Conservation (phyloP, 2,888 invertebrate species). For the Pyrrhosoma nymphula region DNA sequence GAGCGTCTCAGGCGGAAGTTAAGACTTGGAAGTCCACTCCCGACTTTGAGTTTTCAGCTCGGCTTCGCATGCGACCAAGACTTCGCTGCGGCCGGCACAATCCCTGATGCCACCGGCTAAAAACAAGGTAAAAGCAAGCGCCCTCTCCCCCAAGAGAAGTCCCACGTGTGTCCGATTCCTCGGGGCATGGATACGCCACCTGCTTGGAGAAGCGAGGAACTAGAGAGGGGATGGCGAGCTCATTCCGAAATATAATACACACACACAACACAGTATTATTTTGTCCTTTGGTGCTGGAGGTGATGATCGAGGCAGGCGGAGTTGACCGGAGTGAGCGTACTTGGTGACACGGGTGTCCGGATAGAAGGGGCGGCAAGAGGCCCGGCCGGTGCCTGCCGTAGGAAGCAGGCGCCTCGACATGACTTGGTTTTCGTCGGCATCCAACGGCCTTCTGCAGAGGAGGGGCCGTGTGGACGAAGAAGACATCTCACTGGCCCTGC, state of each 20-base stretch:
- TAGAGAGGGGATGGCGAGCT: neutral
- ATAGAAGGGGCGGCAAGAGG: neutral
- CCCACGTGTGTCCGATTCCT: conserved; percentile 3
- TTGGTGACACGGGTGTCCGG: neutral
- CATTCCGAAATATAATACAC: conserved; percentile 13
- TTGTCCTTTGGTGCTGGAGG: neutral
- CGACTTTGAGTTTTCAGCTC: neutral
- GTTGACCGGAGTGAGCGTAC: neutral
- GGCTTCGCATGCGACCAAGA: neutral
- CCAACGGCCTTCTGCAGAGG: neutral
- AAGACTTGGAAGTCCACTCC: neutral
- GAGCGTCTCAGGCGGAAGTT: too few species aligned
- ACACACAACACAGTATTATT: neutral
- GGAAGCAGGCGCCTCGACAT: neutral
- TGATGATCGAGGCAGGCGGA: neutral
- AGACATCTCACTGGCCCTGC: neutral
- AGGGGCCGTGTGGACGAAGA: neutral
- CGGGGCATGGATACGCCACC: conserved; percentile 2
- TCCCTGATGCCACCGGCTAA: neutral
- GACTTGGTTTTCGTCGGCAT: neutral
- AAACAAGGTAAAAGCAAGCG: neutral
- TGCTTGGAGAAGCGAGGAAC: neutral
- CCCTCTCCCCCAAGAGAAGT: neutral
- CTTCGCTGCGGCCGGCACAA: neutral
- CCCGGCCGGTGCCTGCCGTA: neutral